A percentile compares a stretch with the other conserved stretches of the same genome.
phyloP scores from a whole-genome alignment of 2,888 invertebrate species.

The Calameuta filiformis region DNA sequence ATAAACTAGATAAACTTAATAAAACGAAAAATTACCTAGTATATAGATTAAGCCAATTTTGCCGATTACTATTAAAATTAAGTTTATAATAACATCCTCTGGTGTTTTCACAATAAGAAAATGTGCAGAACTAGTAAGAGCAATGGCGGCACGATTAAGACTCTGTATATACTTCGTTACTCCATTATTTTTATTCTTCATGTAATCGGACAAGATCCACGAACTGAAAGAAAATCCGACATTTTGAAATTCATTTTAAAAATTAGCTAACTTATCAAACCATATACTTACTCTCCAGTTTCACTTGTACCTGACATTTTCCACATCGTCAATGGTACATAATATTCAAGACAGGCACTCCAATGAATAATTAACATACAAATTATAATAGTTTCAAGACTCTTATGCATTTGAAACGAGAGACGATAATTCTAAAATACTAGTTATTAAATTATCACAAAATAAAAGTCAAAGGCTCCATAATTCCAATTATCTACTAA shows the following conservation, averaged over 20 bases:
- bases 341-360: conserved; percentile 57
- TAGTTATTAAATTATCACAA: neutral
- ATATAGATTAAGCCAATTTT: conserved; percentile 53
- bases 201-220: conserved; percentile 48
- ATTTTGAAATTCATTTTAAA: neutral
- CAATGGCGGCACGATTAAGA: conserved; percentile 49
- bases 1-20: neutral
- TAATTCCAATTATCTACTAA: conserved; percentile 32
- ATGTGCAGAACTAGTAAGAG: conserved; percentile 49
- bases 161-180: conserved; percentile 45
- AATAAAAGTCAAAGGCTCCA: neutral
- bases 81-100: conserved; percentile 54
- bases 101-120: conserved; percentile 42
- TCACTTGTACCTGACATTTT: neutral
- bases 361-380: conserved; percentile 49
- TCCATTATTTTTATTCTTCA: conserved; percentile 36
- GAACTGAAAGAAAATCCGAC: conserved; percentile 32
- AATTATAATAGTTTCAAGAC: conserved; percentile 42
- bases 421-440: conserved; percentile 46
- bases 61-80: conserved; percentile 48
- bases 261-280: neutral
- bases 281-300: neutral
- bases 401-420: conserved; percentile 43
- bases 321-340: conserved; percentile 40
- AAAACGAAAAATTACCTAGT: conserved; percentile 36